Conservation (phyloP, 1,140 invertebrate genomes). For the Rhopalosiphum padi region DNA sequence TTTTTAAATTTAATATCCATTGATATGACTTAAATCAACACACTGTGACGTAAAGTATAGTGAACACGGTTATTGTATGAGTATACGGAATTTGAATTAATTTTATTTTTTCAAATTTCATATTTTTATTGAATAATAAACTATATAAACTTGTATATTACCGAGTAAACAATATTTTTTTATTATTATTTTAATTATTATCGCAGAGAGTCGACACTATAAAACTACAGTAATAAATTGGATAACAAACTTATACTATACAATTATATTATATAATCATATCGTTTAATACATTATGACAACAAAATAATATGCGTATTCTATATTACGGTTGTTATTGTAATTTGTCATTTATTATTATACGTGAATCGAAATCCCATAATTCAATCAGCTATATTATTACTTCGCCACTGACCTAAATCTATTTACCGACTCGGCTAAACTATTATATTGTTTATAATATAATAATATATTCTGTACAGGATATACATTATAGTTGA, state of each 20-base stretch:
- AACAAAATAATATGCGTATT: background rate
- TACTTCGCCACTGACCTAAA: background rate
- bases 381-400: background rate
- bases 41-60: background rate
- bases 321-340: background rate
- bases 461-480: too few relatives aligned
- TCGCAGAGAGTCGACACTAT: background rate
- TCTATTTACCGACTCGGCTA: background rate
- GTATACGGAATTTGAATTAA: background rate
- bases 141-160: background rate
- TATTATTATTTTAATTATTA: background rate
- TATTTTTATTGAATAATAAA: background rate
- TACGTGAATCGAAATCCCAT: background rate
- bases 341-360: background rate
- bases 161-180: background rate
- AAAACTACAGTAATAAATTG: background rate
- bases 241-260: background rate
- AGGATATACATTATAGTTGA: background rate
- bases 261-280: background rate
- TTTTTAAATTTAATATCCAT: background rate
- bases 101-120: background rate
- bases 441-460: slow-evolving; percentile 9
- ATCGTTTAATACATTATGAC: background rate
- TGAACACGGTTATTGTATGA: background rate
- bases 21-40: background rate